Conservation (phyloP, 2,797 vertebrate species). For the Sebastes elongatus region DNA sequence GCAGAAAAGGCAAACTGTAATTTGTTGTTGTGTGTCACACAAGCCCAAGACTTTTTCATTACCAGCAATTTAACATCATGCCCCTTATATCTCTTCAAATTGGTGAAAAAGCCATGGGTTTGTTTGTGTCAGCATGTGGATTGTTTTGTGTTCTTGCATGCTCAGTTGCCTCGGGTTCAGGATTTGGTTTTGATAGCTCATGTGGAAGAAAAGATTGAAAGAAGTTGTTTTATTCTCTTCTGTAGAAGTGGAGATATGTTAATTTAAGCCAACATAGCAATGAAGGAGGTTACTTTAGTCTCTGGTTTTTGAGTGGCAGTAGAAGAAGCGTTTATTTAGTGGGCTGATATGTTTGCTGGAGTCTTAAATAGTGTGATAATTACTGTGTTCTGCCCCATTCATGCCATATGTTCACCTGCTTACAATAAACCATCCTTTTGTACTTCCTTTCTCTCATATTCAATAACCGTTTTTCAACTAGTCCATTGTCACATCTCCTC, state of each 20-base stretch:
- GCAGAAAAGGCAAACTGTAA: slow-evolving; percentile 24
- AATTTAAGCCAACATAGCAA: neutral
- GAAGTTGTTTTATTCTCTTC: slow-evolving; percentile 7
- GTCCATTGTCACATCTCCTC: slow-evolving; percentile 54
- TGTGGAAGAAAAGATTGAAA: slow-evolving; percentile 22
- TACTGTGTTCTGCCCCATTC: slow-evolving; percentile 52
- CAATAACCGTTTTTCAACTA: slow-evolving; percentile 41
- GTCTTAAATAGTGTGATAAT: slow-evolving; percentile 26
- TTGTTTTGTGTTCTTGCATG: slow-evolving; percentile 54
- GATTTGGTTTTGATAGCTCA: slow-evolving; percentile 17
- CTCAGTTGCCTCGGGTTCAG: slow-evolving; percentile 42
- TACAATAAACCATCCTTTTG: slow-evolving; percentile 48
- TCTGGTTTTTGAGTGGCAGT: neutral
- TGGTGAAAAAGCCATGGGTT: slow-evolving; percentile 49
- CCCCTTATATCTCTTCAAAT: neutral
- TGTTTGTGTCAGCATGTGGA: slow-evolving; percentile 59
- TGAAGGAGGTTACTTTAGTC: slow-evolving; percentile 1
- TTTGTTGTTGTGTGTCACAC: slow-evolving; percentile 38
- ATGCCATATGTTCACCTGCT: slow-evolving; percentile 60
- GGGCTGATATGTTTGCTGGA: slow-evolving; percentile 8
- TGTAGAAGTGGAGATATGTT: slow-evolving; percentile 14
- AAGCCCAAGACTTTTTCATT: slow-evolving; percentile 49
- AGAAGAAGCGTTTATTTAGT: slow-evolving; percentile 21
- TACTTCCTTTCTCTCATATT: slow-evolving; percentile 45
- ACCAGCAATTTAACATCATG: slow-evolving; percentile 1